phyloP scores from a whole-genome alignment of 2,113 vertebrate genomes.

The Solea solea region DNA sequence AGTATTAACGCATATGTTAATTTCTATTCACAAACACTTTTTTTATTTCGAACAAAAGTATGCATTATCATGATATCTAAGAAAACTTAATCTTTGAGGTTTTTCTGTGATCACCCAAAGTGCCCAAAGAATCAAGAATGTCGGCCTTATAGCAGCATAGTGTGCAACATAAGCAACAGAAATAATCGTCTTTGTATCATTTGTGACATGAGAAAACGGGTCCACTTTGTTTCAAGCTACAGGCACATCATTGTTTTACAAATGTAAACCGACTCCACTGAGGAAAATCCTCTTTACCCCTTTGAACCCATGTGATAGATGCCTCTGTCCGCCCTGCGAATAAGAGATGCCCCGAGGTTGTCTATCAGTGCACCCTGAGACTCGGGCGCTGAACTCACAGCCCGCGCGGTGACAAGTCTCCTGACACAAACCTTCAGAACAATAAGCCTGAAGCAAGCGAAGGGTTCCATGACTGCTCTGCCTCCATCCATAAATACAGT shows the following conservation, averaged over 20 bases:
- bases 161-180: background rate
- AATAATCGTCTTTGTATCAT: background rate
- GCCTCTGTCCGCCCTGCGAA: constrained; percentile 45
- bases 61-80: background rate
- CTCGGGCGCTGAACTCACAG: constrained; percentile 26
- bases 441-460: constrained; percentile 22
- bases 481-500: constrained; percentile 44
- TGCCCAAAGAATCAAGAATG: background rate
- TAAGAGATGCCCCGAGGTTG: constrained; percentile 46
- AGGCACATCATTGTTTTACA: constrained; percentile 39
- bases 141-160: background rate
- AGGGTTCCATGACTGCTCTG: background rate
- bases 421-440: constrained; percentile 30
- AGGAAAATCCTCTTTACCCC: constrained; percentile 51
- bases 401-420: constrained; percentile 21
- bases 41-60: background rate
- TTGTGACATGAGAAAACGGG: background rate
- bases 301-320: constrained; percentile 67
- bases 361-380: constrained; percentile 50
- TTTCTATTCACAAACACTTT: background rate
- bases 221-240: constrained; percentile 13
- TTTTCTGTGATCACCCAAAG: background rate
- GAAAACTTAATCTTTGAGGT: too few relatives aligned
- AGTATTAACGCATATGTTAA: background rate
- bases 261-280: constrained; percentile 50